Evolutionary conservation across 2,113 vertebrate species (phyloP), one percentile per base, ranked within the genome.

Genomic region (Ceyx margarethae): DNA sequence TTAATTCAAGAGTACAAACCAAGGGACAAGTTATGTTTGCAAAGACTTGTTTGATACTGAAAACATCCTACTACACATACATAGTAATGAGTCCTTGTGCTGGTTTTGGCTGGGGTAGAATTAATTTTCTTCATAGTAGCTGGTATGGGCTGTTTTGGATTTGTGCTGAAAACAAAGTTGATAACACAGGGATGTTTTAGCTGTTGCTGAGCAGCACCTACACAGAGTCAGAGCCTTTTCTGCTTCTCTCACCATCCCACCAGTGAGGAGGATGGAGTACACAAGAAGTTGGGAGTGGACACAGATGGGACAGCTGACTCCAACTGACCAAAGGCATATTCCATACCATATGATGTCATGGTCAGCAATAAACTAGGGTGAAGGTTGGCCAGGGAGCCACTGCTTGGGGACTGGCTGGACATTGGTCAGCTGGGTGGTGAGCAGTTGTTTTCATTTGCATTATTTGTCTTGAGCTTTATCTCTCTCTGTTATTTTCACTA

Each of bases 331-430:
- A 16, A 31, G 15, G 15, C n/a, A 45, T 28, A 29, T 79, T 18
- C 21, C n/a, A 53, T 6, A 57, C 25, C 12, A 5, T 19, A 1
- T 21, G 42, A 40, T 3, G 9, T 64, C 60, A 57, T 51, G 48
- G 9, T 67, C 54, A 53, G 48, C 17, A 45, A 23, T 20, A 74
- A 74, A 19, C 31, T 33, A 45, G 42, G 72, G 31, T 23, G 5
- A 3, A 58, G 0, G 5, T 23, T 37, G 43, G 37, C 15, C 3
- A 15, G 9, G 9, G 28, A 37, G 20, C 6, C 5, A n/a, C 29
- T 29, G 28, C 74, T 75, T 8, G 11, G 43, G n/a, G 17, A 28
- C 6, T 65, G 35, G 35, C 25, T 73, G 50, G n/a, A 43, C 37
- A 78, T 62, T 3, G 3, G 61, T 17, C 6, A 6, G 26, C 11